phyloP scores from a whole-genome alignment of 2,888 invertebrate species.

The Noctua fimbriata region DNA sequence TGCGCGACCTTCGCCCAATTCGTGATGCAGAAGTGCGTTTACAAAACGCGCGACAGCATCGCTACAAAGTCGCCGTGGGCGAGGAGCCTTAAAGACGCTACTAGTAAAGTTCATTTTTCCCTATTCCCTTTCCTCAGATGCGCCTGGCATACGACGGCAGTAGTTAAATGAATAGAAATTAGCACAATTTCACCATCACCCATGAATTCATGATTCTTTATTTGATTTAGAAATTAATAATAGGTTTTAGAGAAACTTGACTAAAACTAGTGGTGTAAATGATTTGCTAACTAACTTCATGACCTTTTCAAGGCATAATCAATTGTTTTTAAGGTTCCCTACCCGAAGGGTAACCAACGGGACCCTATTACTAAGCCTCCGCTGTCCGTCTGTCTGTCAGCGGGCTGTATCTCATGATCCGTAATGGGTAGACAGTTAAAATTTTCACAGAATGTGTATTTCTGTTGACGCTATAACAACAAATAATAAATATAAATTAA shows the following conservation, averaged over 20 bases:
- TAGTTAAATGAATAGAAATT: not conserved
- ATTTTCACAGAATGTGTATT: too few relatives aligned
- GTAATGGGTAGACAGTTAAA: too few relatives aligned
- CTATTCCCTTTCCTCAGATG: not conserved
- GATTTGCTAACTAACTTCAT: slow-evolving; percentile 25
- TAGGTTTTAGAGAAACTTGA: slow-evolving; percentile 17
- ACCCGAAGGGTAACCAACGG: too few relatives aligned
- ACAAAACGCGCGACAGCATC: too few relatives aligned
- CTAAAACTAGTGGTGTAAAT: slow-evolving; percentile 20
- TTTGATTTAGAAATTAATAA: slow-evolving; percentile 11
- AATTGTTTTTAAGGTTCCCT: not conserved
- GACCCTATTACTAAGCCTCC: too few relatives aligned
- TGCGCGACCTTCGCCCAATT: too few relatives aligned
- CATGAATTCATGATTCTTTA: slow-evolving; percentile 4
- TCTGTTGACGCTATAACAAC: too few relatives aligned
- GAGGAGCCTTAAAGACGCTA: not conserved
- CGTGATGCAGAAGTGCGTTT: too few relatives aligned
- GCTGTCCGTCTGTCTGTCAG: too few relatives aligned
- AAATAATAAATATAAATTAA: too few relatives aligned
- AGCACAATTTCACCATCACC: slow-evolving; percentile 10
- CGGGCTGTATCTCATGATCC: too few relatives aligned
- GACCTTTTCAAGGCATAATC: not conserved
- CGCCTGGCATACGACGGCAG: not conserved
- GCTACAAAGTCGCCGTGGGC: too few relatives aligned
- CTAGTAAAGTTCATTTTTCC: not conserved